A percentile compares a stretch with the other conserved stretches of the same genome.
These are phyloP conservation scores for Gasterosteus nipponicus DNA, from an alignment of 2,113 vertebrate genomes.

Conservation along the genomic window DNA sequence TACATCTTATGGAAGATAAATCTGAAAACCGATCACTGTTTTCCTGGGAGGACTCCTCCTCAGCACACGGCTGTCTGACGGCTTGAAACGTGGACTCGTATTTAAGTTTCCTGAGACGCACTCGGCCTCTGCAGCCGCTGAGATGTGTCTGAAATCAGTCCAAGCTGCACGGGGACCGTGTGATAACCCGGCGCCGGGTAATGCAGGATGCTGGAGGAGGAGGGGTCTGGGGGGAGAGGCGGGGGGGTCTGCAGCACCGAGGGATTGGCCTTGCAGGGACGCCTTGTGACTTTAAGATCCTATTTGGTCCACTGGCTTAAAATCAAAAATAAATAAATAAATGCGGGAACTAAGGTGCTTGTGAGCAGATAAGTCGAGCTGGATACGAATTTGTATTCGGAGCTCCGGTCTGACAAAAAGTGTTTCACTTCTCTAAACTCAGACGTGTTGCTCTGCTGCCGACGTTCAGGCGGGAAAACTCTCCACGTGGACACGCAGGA, in stretches of 20 bases:
- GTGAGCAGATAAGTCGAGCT: slow-evolving; percentile 66
- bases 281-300: slow-evolving; percentile 72
- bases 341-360: slow-evolving; percentile 65
- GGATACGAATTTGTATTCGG: slow-evolving; percentile 63
- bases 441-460: neutral
- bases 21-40: neutral
- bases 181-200: slow-evolving; percentile 64
- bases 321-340: slow-evolving; percentile 66
- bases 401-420: slow-evolving; percentile 19
- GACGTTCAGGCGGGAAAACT: neutral
- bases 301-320: slow-evolving; percentile 76
- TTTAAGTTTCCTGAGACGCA: slow-evolving; percentile 22
- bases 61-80: neutral
- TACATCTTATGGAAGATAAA: neutral
- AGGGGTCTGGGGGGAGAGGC: slow-evolving; percentile 12
- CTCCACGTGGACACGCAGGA: neutral
- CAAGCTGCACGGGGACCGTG: slow-evolving; percentile 46
- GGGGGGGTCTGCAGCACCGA: slow-evolving; percentile 24
- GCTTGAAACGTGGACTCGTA: slow-evolving; percentile 10
- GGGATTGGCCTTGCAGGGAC: slow-evolving; percentile 73
- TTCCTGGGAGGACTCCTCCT: neutral
- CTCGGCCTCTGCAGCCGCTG: neutral
- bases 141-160: slow-evolving; percentile 42
- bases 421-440: slow-evolving; percentile 41
- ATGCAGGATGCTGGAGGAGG: slow-evolving; percentile 34